These are phyloP conservation scores for Borostomias antarcticus DNA, from an alignment of 2,797 vertebrate species.

Conservation along the genomic window DNA sequence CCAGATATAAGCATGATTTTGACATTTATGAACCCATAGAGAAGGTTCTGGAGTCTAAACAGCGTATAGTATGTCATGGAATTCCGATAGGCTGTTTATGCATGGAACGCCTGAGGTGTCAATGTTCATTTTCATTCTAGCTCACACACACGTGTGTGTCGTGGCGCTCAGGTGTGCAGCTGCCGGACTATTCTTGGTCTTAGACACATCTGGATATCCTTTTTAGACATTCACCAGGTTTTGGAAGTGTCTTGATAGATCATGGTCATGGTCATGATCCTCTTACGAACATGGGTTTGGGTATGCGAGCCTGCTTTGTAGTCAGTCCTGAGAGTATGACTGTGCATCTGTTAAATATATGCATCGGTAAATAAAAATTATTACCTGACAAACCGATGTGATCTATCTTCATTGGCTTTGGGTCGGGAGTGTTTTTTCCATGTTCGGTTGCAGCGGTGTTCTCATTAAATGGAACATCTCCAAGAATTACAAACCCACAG, in stretches of 20 bases:
- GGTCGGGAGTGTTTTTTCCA: slow-evolving; percentile 12
- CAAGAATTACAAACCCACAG: neutral
- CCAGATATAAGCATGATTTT: slow-evolving; percentile 11
- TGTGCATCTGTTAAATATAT: slow-evolving; percentile 53
- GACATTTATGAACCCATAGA: slow-evolving; percentile 23
- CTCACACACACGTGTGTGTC: slow-evolving; percentile 36
- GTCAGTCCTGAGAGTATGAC: slow-evolving; percentile 19
- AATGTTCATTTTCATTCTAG: slow-evolving; percentile 32
- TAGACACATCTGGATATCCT: slow-evolving; percentile 48
- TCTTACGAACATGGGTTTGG: slow-evolving; percentile 48
- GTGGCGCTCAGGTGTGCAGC: slow-evolving; percentile 58
- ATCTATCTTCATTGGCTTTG: slow-evolving; percentile 43
- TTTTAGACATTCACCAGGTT: slow-evolving; percentile 38
- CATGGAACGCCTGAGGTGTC: slow-evolving; percentile 29
- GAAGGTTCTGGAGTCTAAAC: slow-evolving; percentile 44
- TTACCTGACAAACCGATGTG: slow-evolving; percentile 39
- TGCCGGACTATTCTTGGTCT: slow-evolving; percentile 40
- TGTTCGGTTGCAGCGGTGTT: neutral
- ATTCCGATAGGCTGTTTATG: slow-evolving; percentile 34
- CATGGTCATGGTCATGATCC: no score
- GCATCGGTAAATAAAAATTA: slow-evolving; percentile 45
- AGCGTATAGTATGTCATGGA: slow-evolving; percentile 31
- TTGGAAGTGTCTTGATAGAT: slow-evolving; percentile 53
- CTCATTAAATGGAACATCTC: neutral
- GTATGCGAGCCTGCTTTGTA: slow-evolving; percentile 27